phyloP scores from a whole-genome alignment of 2,113 vertebrate genomes.

The Heterocephalus glaber region DNA sequence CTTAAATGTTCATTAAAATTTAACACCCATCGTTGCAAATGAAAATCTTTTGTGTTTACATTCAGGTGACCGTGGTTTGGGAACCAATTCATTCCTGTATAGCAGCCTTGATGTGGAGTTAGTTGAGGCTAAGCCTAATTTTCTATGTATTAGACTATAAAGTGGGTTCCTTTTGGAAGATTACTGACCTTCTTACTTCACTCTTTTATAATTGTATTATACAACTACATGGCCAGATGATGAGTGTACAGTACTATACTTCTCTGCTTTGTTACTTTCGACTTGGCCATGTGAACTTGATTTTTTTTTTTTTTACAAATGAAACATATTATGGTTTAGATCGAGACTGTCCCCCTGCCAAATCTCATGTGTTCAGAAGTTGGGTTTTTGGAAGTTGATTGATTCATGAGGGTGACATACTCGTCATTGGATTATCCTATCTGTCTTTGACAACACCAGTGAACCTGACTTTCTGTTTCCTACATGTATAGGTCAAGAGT shows the following conservation, averaged over 20 bases:
- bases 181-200: neutral
- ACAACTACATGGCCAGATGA: neutral
- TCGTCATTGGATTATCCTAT: neutral
- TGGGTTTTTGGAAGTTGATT: neutral
- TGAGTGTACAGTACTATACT: neutral
- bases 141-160: neutral
- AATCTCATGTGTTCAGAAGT: neutral
- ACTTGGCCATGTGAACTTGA: neutral
- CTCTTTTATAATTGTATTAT: neutral
- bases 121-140: neutral
- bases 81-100: neutral
- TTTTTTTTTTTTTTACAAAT: neutral
- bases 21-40: neutral
- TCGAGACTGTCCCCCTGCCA: neutral
- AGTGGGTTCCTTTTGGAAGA: neutral
- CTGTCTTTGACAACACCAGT: neutral
- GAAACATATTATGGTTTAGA: neutral
- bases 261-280: neutral
- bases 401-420: neutral
- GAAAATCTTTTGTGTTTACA: conserved; percentile 4
- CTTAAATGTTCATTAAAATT: conserved; percentile 48
- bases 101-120: neutral
- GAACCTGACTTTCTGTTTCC: neutral
- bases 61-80: neutral
- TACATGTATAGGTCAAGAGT: neutral